phyloP scores from a whole-genome alignment of 2,888 invertebrate species.

The Abrostola triplasia region DNA sequence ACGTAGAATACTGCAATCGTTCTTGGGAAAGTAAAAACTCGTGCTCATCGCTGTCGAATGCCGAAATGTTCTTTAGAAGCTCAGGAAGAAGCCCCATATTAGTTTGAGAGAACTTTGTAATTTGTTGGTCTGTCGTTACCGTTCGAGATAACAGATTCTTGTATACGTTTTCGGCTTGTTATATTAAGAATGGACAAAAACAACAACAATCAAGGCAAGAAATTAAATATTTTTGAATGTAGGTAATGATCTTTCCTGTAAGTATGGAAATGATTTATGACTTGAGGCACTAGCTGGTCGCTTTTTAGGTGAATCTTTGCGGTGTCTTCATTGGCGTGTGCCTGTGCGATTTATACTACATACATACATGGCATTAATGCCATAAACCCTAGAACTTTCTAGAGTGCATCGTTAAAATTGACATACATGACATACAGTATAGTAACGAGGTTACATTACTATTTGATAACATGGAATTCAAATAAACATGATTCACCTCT shows the following conservation, averaged over 20 bases:
- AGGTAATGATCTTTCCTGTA: not conserved
- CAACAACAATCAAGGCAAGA: not conserved
- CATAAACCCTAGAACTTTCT: conserved; percentile 13
- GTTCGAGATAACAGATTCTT: not conserved
- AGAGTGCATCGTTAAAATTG: not conserved
- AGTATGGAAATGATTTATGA: not conserved
- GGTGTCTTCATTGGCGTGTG: not conserved
- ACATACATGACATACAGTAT: conserved; percentile 3
- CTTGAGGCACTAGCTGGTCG: not conserved
- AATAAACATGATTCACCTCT: too few species aligned
- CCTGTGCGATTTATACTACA: too few species aligned
- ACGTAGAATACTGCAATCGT: conserved; percentile 12
- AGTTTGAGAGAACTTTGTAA: not conserved
- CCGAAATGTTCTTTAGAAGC: not conserved
- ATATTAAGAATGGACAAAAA: not conserved
- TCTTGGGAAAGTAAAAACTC: conserved; percentile 25
- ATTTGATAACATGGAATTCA: not conserved
- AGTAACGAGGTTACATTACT: not conserved
- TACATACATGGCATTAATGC: too few species aligned
- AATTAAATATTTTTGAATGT: too few species aligned
- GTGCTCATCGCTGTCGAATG: not conserved
- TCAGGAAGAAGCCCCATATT: not conserved
- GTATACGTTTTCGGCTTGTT: not conserved
- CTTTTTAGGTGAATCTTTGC: not conserved
- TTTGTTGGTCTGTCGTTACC: not conserved